Conservation (phyloP, 2,888 invertebrate species). For the Laothoe populi region DNA sequence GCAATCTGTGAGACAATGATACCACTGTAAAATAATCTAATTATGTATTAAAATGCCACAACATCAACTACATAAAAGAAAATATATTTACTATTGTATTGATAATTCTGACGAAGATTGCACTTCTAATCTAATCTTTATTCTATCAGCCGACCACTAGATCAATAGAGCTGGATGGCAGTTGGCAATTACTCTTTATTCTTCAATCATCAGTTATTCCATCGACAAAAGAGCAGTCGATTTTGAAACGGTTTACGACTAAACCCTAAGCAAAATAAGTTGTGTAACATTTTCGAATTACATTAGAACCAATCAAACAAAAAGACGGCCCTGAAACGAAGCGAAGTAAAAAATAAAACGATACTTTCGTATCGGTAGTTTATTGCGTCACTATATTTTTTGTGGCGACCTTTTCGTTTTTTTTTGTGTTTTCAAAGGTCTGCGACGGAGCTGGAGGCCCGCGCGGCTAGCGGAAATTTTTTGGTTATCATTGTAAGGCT, state of each 20-base stretch:
- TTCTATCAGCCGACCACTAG: too few relatives aligned
- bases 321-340: slow-evolving; percentile 39
- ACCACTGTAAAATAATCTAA: too few relatives aligned
- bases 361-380: slow-evolving; percentile 44
- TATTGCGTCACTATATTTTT: slow-evolving; percentile 44
- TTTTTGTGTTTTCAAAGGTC: slow-evolving; percentile 35
- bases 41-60: too few relatives aligned
- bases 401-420: slow-evolving; percentile 42
- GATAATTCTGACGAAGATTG: too few relatives aligned
- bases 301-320: slow-evolving; percentile 31
- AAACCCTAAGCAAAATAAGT: slow-evolving; percentile 14
- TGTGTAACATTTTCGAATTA: slow-evolving; percentile 26
- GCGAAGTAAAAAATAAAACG: slow-evolving; percentile 36
- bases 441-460: slow-evolving; percentile 29
- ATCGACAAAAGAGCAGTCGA: not conserved
- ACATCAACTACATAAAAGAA: too few relatives aligned
- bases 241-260: not conserved
- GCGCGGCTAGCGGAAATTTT: slow-evolving; percentile 39
- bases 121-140: too few relatives aligned
- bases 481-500: slow-evolving; percentile 30
- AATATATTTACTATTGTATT: too few relatives aligned
- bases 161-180: too few relatives aligned
- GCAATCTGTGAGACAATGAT: too few relatives aligned
- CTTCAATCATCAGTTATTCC: too few relatives aligned
- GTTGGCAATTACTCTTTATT: too few relatives aligned